Percentiles rank a stretch among this genome's conserved stretches.
Evolutionary conservation across 2,888 invertebrate genomes (phyloP).

Genomic region (Xestobium rufovillosum): DNA sequence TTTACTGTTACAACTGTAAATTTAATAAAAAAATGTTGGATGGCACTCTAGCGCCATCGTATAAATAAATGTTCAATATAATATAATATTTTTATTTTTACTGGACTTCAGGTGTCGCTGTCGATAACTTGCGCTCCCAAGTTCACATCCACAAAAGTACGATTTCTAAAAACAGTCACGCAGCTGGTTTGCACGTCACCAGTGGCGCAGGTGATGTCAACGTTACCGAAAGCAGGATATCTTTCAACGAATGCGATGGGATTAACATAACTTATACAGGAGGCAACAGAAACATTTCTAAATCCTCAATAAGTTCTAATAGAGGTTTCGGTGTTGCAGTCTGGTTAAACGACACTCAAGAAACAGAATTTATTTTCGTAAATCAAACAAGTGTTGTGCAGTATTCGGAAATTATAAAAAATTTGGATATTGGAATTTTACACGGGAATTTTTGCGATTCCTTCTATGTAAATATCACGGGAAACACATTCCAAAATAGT

Average conservation of each 20-base stretch:
- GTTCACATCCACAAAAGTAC: conserved; percentile 77
- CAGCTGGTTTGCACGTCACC: conserved; percentile 83
- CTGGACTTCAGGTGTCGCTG: too few species aligned
- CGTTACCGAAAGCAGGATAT: conserved; percentile 81
- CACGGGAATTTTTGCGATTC: conserved; percentile 90
- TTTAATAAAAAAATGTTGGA: too few species aligned
- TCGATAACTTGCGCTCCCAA: conserved; percentile 84
- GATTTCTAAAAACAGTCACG: conserved; percentile 79
- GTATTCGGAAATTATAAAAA: conserved; percentile 79
- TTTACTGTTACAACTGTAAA: too few species aligned
- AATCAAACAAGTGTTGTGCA: conserved; percentile 84
- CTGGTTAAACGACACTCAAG: conserved; percentile 79
- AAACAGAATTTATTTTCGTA: conserved; percentile 68
- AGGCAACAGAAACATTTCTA: conserved; percentile 86
- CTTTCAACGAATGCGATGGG: conserved; percentile 89
- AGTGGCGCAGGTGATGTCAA: conserved; percentile 92
- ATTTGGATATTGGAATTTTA: conserved; percentile 79
- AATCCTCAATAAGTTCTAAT: conserved; percentile 79
- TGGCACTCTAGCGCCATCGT: too few species aligned
- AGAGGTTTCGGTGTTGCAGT: conserved; percentile 81
- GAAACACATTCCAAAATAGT: conserved; percentile 80
- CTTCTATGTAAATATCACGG: conserved; percentile 83
- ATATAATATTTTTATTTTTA: too few species aligned
- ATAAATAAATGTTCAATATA: too few species aligned
- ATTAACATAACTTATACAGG: conserved; percentile 94